Evolutionary conservation across 2,888 invertebrate genomes (phyloP).

Genomic region (Polydrusus tereticollis): DNA sequence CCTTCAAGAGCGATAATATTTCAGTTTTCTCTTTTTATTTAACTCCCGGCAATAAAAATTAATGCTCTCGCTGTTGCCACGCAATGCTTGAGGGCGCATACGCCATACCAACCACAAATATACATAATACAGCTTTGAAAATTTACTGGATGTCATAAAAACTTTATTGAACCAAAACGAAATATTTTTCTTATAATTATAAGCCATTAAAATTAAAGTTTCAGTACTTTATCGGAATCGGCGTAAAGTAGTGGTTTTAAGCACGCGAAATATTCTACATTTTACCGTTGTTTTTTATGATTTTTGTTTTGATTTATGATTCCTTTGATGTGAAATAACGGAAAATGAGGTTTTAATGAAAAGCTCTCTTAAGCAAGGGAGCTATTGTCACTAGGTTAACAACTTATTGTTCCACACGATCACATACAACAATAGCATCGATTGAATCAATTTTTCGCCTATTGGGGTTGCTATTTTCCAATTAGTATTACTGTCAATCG

Average conservation of each 20-base stretch:
- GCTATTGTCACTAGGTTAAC: too few relatives aligned
- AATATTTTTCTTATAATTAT: constrained; percentile 30
- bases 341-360: neutral
- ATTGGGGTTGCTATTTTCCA: too few relatives aligned
- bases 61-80: neutral
- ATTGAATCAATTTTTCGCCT: too few relatives aligned
- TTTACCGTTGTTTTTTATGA: constrained; percentile 13
- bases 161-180: constrained; percentile 33
- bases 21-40: neutral
- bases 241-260: constrained; percentile 15
- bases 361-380: too few relatives aligned
- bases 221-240: constrained; percentile 22
- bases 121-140: constrained; percentile 27
- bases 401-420: too few relatives aligned
- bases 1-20: neutral
- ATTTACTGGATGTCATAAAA: constrained; percentile 38
- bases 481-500: too few relatives aligned
- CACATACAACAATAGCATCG: too few relatives aligned
- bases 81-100: neutral
- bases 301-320: neutral
- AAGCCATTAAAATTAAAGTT: constrained; percentile 30
- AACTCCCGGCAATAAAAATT: neutral
- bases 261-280: constrained; percentile 24
- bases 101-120: constrained; percentile 2
- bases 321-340: neutral